Percentiles rank a stretch among this genome's conserved stretches.
These are phyloP conservation scores for Acanthococcus lagerstroemiae DNA, from an alignment of 2,888 invertebrate species.

Conservation along the genomic window DNA sequence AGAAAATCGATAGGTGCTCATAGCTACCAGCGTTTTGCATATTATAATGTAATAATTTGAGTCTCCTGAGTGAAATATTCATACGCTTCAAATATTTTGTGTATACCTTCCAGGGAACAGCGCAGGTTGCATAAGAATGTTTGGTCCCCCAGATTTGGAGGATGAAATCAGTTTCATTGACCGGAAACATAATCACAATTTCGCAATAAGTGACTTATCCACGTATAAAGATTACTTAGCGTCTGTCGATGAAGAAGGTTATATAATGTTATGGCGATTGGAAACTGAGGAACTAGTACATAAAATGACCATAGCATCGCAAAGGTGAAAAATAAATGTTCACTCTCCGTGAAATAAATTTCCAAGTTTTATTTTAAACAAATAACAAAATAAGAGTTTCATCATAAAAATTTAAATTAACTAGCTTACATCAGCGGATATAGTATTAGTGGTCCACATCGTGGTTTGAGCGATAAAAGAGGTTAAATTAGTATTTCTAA, in stretches of 20 bases:
- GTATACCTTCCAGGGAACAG: conserved; percentile 37
- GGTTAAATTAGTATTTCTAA: no score
- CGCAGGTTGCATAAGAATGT: conserved; percentile 37
- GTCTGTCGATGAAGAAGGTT: conserved; percentile 39
- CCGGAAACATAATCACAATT: conserved; percentile 37
- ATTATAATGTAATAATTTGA: no score
- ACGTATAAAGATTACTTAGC: conserved; percentile 36
- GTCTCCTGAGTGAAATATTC: no score
- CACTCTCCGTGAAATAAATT: no score
- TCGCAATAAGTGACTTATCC: conserved; percentile 38
- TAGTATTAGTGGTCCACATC: no score
- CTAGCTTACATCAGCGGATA: background rate
- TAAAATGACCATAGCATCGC: conserved; percentile 31
- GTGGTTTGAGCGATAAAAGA: no score
- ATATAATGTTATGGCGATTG: conserved; percentile 37
- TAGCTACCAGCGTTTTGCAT: no score
- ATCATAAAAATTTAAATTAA: background rate
- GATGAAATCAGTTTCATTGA: conserved; percentile 37
- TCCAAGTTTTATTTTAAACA: background rate
- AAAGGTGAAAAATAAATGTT: conserved; percentile 34
- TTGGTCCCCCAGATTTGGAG: conserved; percentile 36
- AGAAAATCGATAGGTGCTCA: no score
- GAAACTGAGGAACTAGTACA: conserved; percentile 37
- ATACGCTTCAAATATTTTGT: no score
- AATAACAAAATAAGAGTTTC: background rate